Evolutionary conservation across 2,888 invertebrate species (phyloP), one percentile per base, ranked within the genome.

Genomic region (Lutraria lutraria): DNA sequence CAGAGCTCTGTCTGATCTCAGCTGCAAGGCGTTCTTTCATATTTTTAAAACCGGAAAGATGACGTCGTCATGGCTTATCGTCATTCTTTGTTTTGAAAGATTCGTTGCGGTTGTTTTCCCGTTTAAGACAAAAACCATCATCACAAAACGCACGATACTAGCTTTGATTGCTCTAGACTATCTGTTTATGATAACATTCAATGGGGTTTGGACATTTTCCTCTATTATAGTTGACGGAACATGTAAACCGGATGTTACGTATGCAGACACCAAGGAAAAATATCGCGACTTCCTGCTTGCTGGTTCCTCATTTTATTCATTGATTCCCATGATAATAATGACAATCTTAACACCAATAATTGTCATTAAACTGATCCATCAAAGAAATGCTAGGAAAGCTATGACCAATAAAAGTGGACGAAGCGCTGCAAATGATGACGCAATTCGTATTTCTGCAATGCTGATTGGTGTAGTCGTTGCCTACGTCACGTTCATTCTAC

Each of bases 41-140:
- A 86, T 92, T 16, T 93, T 89, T 82, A 89, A 92, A 72, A 90
- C 93, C 0, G 87, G 92, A 10, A 95, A 95, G 88, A 94, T 94
- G 92, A 92, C 93, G 82, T 94, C 94, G 76, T 94, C 94, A 13
- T 94, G 95, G 94, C 85, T 95, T 21, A 92, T 95, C 4, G 94
- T 94, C 0, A 86, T 93, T 43, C 88, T 95, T 29, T 91, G 93
- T 81, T 85, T 94, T 19, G 94, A 95, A 81, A 87, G 95, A 0
- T 94, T 95, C 60, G 83, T 94, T 13, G 94, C 93, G 25, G 94
- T 94, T 16, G 93, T 93, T 88, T 93, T 93, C 83, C 94, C 94
- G 0, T 82, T 93, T 21, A 90, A 92, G 85, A 92, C 93, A 0
- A 94, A 93, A 60, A 29, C 89, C 10, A 91, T 94, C 29, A 88